A percentile compares a stretch with the other conserved stretches of the same genome.
These are phyloP conservation scores for Pelvicachromis taeniatus DNA, from an alignment of 2,113 vertebrate genomes.

Conservation along the genomic window DNA sequence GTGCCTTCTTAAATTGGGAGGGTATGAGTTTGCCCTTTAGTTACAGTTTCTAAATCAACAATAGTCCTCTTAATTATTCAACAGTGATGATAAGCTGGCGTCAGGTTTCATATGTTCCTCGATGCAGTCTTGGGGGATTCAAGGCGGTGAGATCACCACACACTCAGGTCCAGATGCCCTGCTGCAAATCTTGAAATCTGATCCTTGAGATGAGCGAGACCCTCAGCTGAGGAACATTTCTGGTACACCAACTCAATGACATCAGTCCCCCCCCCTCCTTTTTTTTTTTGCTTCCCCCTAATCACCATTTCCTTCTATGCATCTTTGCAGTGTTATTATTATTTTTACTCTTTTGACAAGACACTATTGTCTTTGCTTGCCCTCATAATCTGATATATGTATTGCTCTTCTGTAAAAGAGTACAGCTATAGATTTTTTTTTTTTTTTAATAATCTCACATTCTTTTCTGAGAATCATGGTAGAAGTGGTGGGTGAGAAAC, in stretches of 20 bases:
- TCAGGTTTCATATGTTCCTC: conserved; percentile 41
- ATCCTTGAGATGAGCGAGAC: conserved; percentile 49
- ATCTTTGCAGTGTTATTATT: not conserved
- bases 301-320: not conserved
- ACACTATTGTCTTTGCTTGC: not conserved
- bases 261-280: conserved; percentile 7
- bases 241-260: conserved; percentile 55
- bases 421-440: not conserved
- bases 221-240: conserved; percentile 44
- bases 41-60: conserved; percentile 4
- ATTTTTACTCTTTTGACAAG: not conserved
- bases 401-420: not conserved
- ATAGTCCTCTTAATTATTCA: conserved; percentile 50
- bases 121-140: conserved; percentile 23
- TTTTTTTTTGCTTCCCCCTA: not conserved
- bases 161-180: conserved; percentile 12
- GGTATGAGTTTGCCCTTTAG: conserved; percentile 22
- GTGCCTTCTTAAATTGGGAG: not conserved
- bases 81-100: conserved; percentile 12
- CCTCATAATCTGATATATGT: not conserved
- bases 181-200: conserved; percentile 55
- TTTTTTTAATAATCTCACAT: not conserved
- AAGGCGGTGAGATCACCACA: conserved; percentile 45
- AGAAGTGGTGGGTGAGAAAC: not conserved
- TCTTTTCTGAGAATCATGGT: not conserved